phyloP scores from a whole-genome alignment of 2,797 vertebrate genomes.

The Dendrocincla fuliginosa region DNA sequence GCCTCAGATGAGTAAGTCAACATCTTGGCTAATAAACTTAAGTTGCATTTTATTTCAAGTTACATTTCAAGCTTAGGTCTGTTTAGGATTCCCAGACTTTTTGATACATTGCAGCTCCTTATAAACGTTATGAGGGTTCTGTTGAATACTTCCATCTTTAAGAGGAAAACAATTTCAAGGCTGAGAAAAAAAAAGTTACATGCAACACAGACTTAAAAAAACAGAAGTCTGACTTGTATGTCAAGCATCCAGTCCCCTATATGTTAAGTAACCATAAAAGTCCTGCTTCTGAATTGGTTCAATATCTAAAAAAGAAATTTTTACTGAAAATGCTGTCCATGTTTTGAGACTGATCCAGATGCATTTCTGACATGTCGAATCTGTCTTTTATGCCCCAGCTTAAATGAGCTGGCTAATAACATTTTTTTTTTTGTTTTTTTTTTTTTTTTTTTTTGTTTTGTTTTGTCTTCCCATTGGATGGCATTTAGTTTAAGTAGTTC shows the following conservation, averaged over 20 bases:
- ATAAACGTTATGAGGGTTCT: not conserved
- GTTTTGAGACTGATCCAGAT: not conserved
- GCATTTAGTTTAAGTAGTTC: not conserved
- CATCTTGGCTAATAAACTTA: not conserved
- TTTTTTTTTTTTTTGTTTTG: not conserved
- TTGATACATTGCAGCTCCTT: not conserved
- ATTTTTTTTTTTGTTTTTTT: not conserved
- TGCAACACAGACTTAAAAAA: not conserved
- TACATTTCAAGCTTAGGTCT: not conserved
- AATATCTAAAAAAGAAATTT: not conserved
- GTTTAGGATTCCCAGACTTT: not conserved
- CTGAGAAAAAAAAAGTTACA: not conserved
- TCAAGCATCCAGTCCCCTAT: not conserved
- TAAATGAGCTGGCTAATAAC: not conserved
- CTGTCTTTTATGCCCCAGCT: not conserved
- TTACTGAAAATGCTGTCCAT: not conserved
- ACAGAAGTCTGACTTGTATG: not conserved
- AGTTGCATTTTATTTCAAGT: constrained; percentile 1
- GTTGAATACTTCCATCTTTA: not conserved
- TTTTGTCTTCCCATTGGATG: not conserved
- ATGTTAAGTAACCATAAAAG: not conserved
- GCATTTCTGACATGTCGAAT: not conserved
- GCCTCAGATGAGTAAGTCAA: not conserved
- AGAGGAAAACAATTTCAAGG: not conserved
- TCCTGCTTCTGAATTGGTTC: not conserved